Evolutionary conservation across 2,113 vertebrate species (phyloP).

Genomic region (Sigmodon hispidus): DNA sequence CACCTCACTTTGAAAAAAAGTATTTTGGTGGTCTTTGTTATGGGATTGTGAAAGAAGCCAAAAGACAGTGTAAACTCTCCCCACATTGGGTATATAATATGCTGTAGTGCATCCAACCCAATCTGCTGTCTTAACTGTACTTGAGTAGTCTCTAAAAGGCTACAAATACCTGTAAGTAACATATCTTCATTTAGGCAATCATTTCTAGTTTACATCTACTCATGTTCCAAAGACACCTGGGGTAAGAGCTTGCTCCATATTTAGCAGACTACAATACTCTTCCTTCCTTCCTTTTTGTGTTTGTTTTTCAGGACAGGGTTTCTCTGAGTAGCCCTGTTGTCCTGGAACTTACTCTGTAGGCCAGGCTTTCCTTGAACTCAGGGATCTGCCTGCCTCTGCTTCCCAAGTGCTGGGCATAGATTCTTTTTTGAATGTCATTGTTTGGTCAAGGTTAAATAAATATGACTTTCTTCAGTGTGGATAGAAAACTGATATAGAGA

Average conservation of each 20-base stretch:
- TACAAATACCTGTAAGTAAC: not conserved
- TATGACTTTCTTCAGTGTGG: slow-evolving; percentile 70
- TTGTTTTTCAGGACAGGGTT: not conserved
- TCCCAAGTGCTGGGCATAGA: not conserved
- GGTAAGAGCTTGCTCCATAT: slow-evolving; percentile 22
- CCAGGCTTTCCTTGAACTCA: not conserved
- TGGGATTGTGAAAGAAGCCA: not conserved
- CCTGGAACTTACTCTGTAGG: not conserved
- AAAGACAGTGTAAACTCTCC: not conserved
- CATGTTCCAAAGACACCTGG: slow-evolving; percentile 20
- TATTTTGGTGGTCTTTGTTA: slow-evolving; percentile 11
- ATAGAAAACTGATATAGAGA: slow-evolving; percentile 86
- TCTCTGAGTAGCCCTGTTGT: not conserved
- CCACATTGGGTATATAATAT: not conserved
- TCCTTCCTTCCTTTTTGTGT: not conserved
- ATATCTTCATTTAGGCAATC: not conserved
- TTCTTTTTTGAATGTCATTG: slow-evolving; percentile 65
- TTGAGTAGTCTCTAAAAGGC: not conserved
- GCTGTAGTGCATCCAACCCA: not conserved
- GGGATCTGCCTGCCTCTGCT: not conserved
- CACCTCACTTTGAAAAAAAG: slow-evolving; percentile 35
- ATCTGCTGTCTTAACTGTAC: not conserved
- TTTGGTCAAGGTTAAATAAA: slow-evolving; percentile 84
- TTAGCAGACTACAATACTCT: slow-evolving; percentile 10
- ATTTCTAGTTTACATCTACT: slow-evolving; percentile 37